These are phyloP conservation scores for Hemistola chrysoprasaria DNA, from an alignment of 2,888 invertebrate species.

Conservation along the genomic window DNA sequence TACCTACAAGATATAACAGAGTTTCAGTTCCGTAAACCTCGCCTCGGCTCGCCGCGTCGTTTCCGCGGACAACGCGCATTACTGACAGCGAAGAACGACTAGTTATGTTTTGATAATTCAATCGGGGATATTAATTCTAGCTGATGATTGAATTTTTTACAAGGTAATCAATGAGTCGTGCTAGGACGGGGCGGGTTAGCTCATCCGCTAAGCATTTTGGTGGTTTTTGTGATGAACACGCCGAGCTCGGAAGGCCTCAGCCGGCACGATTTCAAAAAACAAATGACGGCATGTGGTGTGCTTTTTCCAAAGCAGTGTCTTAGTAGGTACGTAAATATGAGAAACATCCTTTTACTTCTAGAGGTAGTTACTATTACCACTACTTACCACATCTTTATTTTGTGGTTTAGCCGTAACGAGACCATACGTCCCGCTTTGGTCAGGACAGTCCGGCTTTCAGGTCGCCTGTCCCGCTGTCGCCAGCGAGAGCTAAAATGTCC, in stretches of 20 bases:
- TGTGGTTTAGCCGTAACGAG: too few relatives aligned
- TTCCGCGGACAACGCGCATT: conserved; percentile 20
- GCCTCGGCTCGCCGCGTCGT: conserved; percentile 5
- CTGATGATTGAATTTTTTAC: conserved; percentile 75
- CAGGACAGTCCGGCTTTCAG: too few relatives aligned
- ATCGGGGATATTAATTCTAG: conserved; percentile 65
- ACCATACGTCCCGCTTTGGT: too few relatives aligned
- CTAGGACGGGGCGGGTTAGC: conserved; percentile 74
- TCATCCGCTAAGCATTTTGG: conserved; percentile 77
- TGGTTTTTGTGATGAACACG: conserved; percentile 73
- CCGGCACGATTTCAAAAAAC: conserved; percentile 65
- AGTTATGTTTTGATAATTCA: conserved; percentile 52
- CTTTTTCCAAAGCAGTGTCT: conserved; percentile 33
- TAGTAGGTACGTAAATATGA: too few relatives aligned
- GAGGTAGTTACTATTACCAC: too few relatives aligned
- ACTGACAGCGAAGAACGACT: conserved; percentile 9
- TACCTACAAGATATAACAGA: too few relatives aligned
- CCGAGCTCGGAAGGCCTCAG: conserved; percentile 68
- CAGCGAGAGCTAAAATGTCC: too few relatives aligned
- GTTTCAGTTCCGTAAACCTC: too few relatives aligned
- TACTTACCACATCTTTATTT: too few relatives aligned
- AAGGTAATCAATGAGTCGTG: conserved; percentile 77
- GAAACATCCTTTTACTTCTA: too few relatives aligned
- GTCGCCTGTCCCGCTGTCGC: too few relatives aligned
- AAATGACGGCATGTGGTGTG: conserved; percentile 66